phyloP scores from a whole-genome alignment of 2,888 invertebrate species.

The Digitonthophagus gazella region DNA sequence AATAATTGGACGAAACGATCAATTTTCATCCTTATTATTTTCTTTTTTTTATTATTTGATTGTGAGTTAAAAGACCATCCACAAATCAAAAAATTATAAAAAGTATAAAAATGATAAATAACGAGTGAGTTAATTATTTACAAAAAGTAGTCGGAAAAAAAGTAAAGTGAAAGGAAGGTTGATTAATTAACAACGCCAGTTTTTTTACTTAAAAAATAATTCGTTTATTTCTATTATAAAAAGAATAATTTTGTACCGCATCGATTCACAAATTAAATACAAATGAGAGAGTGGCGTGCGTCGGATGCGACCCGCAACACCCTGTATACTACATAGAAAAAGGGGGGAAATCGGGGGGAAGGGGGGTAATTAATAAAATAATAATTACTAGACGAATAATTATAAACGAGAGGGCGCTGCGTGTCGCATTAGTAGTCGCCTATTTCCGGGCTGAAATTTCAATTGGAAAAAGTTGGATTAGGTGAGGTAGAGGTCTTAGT shows the following conservation, averaged over 20 bases:
- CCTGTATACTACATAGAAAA: no score
- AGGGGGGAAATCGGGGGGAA: not conserved
- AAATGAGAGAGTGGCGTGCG: slow-evolving; percentile 4
- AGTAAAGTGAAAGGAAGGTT: not conserved
- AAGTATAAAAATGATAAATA: not conserved
- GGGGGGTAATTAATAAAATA: not conserved
- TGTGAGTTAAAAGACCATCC: not conserved
- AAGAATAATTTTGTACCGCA: slow-evolving; percentile 28
- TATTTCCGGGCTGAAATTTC: slow-evolving; percentile 35
- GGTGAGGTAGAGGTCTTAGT: slow-evolving; percentile 34
- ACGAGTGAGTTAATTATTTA: slow-evolving; percentile 1
- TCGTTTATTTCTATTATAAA: slow-evolving; percentile 28
- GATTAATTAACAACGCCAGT: slow-evolving; percentile 3
- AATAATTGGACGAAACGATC: slow-evolving; percentile 19
- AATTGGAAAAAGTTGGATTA: slow-evolving; percentile 23
- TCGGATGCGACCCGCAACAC: not conserved
- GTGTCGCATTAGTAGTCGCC: slow-evolving; percentile 20
- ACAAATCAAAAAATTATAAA: no score
- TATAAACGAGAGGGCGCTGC: slow-evolving; percentile 23
- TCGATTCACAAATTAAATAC: slow-evolving; percentile 15
- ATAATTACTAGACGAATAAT: slow-evolving; percentile 24
- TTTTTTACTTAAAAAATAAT: slow-evolving; percentile 25
- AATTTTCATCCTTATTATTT: not conserved
- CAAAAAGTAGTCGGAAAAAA: not conserved
- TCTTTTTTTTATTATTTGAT: not conserved